Percentiles rank a stretch among this genome's conserved stretches.
phyloP scores from a whole-genome alignment of 2,888 invertebrate species.

The Caenorhabditis imperialis region DNA sequence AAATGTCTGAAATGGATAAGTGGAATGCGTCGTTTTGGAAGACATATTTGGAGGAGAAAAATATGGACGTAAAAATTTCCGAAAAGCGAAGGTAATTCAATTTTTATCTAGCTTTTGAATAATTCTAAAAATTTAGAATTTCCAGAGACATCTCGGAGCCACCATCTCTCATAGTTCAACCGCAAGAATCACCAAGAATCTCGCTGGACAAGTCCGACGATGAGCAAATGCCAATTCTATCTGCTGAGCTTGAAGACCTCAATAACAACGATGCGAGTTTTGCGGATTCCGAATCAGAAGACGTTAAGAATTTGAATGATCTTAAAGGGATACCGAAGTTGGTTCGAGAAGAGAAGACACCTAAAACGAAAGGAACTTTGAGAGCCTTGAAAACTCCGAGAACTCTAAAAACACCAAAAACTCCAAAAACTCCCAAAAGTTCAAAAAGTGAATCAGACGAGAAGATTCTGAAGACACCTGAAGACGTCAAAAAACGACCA shows the following conservation, averaged over 20 bases:
- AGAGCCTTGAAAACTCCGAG: too few relatives aligned
- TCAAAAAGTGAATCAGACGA: neutral
- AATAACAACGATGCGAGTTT: neutral
- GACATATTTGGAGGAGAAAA: neutral
- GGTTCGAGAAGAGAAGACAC: too few relatives aligned
- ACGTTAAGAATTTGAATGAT: neutral
- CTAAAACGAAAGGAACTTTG: too few relatives aligned
- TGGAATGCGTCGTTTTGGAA: slow-evolving; percentile 2
- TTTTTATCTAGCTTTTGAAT: too few relatives aligned
- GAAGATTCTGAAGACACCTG: too few relatives aligned
- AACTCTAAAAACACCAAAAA: too few relatives aligned
- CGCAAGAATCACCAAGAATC: neutral
- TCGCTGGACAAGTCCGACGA: too few relatives aligned
- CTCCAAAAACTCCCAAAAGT: neutral
- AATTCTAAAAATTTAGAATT: neutral
- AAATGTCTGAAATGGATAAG: slow-evolving; percentile 1
- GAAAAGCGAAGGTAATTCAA: slow-evolving; percentile 4
- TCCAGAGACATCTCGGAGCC: slow-evolving; percentile 6
- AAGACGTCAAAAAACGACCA: slow-evolving; percentile 4
- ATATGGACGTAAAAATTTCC: neutral
- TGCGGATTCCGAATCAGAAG: slow-evolving; percentile 1
- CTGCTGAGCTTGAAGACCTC: too few relatives aligned
- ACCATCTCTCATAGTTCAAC: neutral
- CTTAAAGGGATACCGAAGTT: too few relatives aligned
- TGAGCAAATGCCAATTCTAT: slow-evolving; percentile 7